Evolutionary conservation across 2,113 vertebrate species (phyloP), one percentile per base, ranked within the genome.

Genomic region (Melanocharis versteri): DNA sequence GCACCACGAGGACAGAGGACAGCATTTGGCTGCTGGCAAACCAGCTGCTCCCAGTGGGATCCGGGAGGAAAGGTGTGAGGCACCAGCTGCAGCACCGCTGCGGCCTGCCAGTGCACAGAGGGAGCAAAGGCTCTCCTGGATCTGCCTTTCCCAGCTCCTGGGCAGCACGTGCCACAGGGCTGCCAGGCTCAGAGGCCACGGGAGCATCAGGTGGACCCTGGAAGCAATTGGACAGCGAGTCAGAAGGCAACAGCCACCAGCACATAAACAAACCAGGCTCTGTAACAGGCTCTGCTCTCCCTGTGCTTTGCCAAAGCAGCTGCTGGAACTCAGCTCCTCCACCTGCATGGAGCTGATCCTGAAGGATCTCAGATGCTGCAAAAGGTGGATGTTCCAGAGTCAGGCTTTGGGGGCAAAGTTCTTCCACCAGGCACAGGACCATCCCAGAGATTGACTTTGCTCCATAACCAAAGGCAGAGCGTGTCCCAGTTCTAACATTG

Each of bases 301-400:
- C 40, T 15, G 13, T 11, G 54, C 60, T 57, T 53, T 79, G 37
- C 70, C 71, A 66, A 56, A 93, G 76, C 42, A 39, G 51, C 61
- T 71, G n/a, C 42, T 61, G 76, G 40, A 71, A 48, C 23, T 54
- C 66, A 27, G 48, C 39, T 37, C 53, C 57, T 76, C 84, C 53
- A 54, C 8, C 47, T 2, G 0, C 1, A 0, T 1, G 11, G 75
- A n/a, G 60, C 48, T 10, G 15, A 78, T 42, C 30, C 40, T 37
- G 31, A 70, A 53, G 70, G 65, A 82, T 6, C 76, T 35, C 47
- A 58, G 33, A 8, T 1, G 2, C 42, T n/a, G 57, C 4, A 4
- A 66, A 71, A 86, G 8, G 16, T 0, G 0, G 47, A 40, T 83
- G 31, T 11, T 86, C 47, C 39, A 53, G 39, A 24, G 22, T 5